A percentile compares a stretch with the other conserved stretches of the same genome.
phyloP scores from a whole-genome alignment of 2,113 vertebrate genomes.

The Delphinus delphis region DNA sequence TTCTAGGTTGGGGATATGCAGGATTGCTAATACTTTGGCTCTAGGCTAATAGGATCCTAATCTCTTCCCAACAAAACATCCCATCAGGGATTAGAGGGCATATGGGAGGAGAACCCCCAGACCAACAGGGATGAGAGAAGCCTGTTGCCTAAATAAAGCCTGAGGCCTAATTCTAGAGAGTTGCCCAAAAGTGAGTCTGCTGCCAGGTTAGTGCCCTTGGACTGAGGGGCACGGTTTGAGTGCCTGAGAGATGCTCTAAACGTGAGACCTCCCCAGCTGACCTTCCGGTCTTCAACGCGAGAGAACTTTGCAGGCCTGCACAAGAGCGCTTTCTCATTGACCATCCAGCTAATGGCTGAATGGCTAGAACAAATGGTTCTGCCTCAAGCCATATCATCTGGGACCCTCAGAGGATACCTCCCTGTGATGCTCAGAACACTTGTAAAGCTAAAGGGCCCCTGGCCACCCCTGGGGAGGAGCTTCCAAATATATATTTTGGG shows the following conservation, averaged over 20 bases:
- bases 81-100: not conserved
- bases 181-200: not conserved
- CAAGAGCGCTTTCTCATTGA: not conserved
- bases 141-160: not conserved
- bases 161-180: not conserved
- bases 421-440: not conserved
- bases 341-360: not conserved
- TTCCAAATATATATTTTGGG: not conserved
- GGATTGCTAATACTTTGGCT: not conserved
- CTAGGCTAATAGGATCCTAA: not conserved
- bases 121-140: not conserved
- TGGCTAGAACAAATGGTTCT: not conserved
- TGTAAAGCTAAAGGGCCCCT: not conserved
- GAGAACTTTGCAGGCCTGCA: not conserved
- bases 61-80: not conserved
- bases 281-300: rapidly evolving
- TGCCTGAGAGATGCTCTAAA: not conserved
- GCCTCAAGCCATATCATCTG: not conserved
- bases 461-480: not conserved
- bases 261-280: not conserved
- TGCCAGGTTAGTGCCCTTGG: not conserved
- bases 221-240: not conserved
- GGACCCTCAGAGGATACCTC: not conserved
- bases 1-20: not conserved
- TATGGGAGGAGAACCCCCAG: not conserved